Evolutionary conservation across 2,113 vertebrate species (phyloP).

Genomic region (Junco hyemalis): DNA sequence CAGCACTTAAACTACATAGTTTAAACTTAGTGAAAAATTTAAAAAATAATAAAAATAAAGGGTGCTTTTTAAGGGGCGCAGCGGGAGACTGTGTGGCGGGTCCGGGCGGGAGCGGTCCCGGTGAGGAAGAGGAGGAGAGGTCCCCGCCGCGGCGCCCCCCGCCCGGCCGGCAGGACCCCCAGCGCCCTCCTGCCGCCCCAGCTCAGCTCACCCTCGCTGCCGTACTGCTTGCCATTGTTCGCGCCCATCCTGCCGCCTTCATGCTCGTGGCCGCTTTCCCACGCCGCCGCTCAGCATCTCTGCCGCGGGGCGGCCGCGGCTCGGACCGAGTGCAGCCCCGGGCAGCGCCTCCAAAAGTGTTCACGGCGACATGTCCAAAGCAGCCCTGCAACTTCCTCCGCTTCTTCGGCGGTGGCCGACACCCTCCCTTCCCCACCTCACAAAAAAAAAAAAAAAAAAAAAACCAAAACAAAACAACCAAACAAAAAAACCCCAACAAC

Average conservation of each 20-base stretch:
- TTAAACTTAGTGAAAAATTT: not conserved
- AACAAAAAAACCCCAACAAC: not conserved
- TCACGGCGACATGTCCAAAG: not conserved
- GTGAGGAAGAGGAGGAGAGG: no score
- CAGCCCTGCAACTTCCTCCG: not conserved
- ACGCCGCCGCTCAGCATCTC: slow-evolving; percentile 63
- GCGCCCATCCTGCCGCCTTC: slow-evolving; percentile 93
- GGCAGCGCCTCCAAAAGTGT: not conserved
- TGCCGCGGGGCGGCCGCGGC: not conserved
- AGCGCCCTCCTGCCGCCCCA: no score
- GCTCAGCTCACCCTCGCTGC: slow-evolving; percentile 90
- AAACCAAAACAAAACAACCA: no score
- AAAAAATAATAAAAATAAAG: not conserved
- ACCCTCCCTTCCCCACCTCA: not conserved
- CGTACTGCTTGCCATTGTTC: slow-evolving; percentile 96
- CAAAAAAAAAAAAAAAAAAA: no score
- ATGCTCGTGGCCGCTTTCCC: slow-evolving; percentile 79
- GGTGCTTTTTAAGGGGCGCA: not conserved
- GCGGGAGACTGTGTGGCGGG: not conserved
- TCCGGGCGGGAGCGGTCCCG: not conserved
- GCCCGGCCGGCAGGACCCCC: not conserved
- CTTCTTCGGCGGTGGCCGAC: not conserved
- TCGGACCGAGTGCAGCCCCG: not conserved
- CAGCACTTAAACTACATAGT: not conserved
- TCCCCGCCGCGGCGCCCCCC: not conserved